A percentile compares a stretch with the other conserved stretches of the same genome.
These are phyloP conservation scores for Acleris sparsana DNA, from an alignment of 2,888 invertebrate species.

Conservation along the genomic window DNA sequence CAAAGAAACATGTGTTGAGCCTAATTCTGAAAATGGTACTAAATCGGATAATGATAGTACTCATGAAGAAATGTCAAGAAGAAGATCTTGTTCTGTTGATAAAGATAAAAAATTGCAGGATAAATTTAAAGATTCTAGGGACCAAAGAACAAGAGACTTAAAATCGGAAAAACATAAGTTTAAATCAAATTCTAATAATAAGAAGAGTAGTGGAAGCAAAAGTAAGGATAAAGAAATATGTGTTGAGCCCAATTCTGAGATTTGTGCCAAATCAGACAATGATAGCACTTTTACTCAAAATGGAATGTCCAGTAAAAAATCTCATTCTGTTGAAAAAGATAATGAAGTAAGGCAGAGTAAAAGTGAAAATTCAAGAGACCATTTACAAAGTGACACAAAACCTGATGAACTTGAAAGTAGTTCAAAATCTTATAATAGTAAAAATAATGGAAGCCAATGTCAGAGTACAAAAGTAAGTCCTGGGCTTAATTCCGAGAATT, in stretches of 20 bases:
- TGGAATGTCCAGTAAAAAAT: background rate
- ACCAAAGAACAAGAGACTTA: background rate
- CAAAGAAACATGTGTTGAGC: constrained; percentile 6
- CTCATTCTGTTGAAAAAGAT: background rate
- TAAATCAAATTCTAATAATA: background rate
- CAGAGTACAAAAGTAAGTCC: constrained; percentile 5
- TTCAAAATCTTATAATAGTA: background rate
- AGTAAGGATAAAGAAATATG: constrained; percentile 7
- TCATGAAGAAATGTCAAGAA: background rate
- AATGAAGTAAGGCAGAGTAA: constrained; percentile 11
- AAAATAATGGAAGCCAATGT: background rate
- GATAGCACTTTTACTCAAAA: constrained; percentile 1
- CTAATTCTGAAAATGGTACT: background rate
- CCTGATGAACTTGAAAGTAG: background rate
- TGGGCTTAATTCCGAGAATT: background rate
- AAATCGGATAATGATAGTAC: background rate
- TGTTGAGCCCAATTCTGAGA: background rate
- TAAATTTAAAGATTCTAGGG: constrained; percentile 7
- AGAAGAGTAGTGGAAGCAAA: background rate
- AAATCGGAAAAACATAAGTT: background rate
- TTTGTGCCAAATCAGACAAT: background rate
- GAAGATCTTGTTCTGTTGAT: background rate
- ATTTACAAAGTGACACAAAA: background rate
- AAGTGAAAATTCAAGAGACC: background rate
- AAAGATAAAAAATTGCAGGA: constrained; percentile 6